A percentile compares a stretch with the other conserved stretches of the same genome.
These are phyloP conservation scores for Zaprionus kolodkinae DNA, from an alignment of 1,140 invertebrate genomes.

Conservation along the genomic window DNA sequence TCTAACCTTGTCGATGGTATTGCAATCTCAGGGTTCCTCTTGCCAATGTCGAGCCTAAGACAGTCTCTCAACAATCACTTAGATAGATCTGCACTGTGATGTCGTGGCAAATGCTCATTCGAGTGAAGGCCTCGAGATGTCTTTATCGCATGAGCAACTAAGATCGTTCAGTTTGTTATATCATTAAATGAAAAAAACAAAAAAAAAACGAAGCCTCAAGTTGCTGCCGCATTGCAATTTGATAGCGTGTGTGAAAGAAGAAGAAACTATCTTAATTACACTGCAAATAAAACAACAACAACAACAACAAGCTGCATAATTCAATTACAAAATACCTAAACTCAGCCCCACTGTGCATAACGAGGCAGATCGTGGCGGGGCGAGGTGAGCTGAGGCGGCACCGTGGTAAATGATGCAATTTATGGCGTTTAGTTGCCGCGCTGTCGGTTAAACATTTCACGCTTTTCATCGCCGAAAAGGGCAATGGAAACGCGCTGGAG, in stretches of 20 bases:
- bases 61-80: not conserved
- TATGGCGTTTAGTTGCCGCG: conserved; percentile 32
- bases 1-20: conserved; percentile 27
- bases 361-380: conserved; percentile 11
- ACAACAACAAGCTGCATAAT: conserved; percentile 50
- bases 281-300: conserved; percentile 27
- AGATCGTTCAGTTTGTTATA: conserved; percentile 77
- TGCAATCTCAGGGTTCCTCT: conserved; percentile 19
- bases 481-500: conserved; percentile 26
- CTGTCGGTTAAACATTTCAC: conserved; percentile 20
- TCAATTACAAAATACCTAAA: conserved; percentile 69
- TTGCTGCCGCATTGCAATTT: conserved; percentile 30
- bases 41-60: not conserved
- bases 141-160: conserved; percentile 52
- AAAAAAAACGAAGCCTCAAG: too few species aligned
- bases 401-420: conserved; percentile 36
- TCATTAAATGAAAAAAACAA: conserved; percentile 57
- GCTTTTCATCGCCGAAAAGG: conserved; percentile 15
- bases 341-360: conserved; percentile 43
- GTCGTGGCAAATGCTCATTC: conserved; percentile 46
- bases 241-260: conserved; percentile 56
- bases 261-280: conserved; percentile 62
- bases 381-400: too few species aligned
- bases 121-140: conserved; percentile 3
- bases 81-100: conserved; percentile 5